Conservation (phyloP, 2,797 vertebrate genomes). For the Morelia viridis region DNA sequence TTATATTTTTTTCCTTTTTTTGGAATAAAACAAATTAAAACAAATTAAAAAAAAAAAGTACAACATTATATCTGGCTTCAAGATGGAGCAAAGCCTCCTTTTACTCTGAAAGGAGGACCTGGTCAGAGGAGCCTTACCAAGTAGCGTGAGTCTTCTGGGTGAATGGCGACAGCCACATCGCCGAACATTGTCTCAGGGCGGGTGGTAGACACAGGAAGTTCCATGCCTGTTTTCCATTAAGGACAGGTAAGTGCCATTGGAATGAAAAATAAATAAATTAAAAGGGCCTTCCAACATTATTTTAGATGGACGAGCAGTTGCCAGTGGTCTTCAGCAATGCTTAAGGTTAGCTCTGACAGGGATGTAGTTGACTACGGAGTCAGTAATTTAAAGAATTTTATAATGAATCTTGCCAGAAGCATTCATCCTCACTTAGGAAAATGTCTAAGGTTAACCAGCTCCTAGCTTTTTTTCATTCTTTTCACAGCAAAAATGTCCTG, state of each 20-base stretch:
- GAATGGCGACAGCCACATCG: slow-evolving; percentile 86
- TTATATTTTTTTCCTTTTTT: too few species aligned
- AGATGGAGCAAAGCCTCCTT: background rate
- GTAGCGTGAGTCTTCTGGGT: slow-evolving; percentile 82
- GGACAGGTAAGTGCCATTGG: background rate
- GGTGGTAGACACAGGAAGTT: slow-evolving; percentile 85
- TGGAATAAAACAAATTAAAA: too few species aligned
- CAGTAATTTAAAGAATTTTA: too few species aligned
- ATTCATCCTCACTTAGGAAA: too few species aligned
- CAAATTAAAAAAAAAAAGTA: background rate
- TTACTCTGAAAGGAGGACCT: background rate
- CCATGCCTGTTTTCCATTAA: slow-evolving; percentile 68
- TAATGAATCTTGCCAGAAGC: too few species aligned
- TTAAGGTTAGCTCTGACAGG: background rate
- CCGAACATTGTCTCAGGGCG: slow-evolving; percentile 90
- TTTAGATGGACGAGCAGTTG: background rate
- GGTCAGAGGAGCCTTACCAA: slow-evolving; percentile 59
- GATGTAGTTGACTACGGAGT: background rate
- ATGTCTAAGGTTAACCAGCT: too few species aligned
- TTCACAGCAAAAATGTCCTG: too few species aligned
- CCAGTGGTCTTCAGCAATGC: too few species aligned
- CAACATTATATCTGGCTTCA: background rate
- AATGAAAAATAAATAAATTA: background rate
- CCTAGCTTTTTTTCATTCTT: too few species aligned
- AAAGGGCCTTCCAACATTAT: background rate